Conservation (phyloP, 2,888 invertebrate genomes). For the Pyrrhia umbra region DNA sequence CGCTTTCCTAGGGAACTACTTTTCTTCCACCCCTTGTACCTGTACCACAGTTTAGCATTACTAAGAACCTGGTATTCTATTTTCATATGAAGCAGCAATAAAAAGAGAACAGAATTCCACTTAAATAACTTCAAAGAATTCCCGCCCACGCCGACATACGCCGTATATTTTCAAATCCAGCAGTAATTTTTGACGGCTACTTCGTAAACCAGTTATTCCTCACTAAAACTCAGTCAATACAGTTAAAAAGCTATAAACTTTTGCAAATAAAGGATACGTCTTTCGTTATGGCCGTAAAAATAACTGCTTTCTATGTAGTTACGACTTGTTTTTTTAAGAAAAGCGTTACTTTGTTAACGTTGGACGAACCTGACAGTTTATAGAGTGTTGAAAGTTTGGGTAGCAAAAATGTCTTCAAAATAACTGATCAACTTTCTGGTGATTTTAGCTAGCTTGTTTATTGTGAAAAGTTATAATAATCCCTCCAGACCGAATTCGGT, state of each 20-base stretch:
- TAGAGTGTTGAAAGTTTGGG: constrained; percentile 1
- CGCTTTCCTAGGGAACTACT: too few relatives aligned
- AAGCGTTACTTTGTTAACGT: constrained; percentile 3
- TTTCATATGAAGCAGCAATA: not conserved
- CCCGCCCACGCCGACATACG: not conserved
- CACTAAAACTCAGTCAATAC: constrained; percentile 28
- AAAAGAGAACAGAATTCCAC: not conserved
- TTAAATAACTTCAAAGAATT: not conserved
- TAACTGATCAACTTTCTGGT: not conserved
- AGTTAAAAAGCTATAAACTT: constrained; percentile 36
- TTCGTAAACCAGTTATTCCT: constrained; percentile 21
- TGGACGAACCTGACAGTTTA: not conserved
- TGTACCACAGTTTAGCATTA: too few relatives aligned
- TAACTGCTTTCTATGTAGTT: constrained; percentile 26
- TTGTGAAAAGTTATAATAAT: not conserved
- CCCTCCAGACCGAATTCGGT: too few relatives aligned
- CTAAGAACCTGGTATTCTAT: not conserved
- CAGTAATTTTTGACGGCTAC: constrained; percentile 8
- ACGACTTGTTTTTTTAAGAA: constrained; percentile 12
- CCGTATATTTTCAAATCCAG: not conserved
- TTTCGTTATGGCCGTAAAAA: constrained; percentile 20
- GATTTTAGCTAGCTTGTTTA: too few relatives aligned
- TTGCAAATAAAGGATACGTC: constrained; percentile 8
- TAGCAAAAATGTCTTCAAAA: not conserved
- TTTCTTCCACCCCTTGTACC: too few relatives aligned